These are phyloP conservation scores for Tetranychus cinnabarinus DNA, from an alignment of 1,140 invertebrate species.

Conservation along the genomic window DNA sequence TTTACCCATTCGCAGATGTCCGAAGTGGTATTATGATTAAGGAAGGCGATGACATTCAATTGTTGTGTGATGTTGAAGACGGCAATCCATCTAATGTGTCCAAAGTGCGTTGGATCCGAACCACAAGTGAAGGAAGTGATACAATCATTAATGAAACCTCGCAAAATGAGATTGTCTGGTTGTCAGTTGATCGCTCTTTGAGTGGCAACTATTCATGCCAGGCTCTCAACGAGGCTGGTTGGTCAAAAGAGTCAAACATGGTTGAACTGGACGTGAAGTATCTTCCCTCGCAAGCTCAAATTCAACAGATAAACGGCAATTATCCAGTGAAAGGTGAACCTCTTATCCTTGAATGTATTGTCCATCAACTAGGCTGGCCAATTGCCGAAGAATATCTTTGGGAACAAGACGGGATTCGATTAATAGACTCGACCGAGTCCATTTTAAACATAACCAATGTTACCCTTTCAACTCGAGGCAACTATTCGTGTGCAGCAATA, in stretches of 20 bases:
- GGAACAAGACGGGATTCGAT: conserved; percentile 9
- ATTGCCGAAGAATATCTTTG: conserved; percentile 25
- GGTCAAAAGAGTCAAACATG: conserved; percentile 31
- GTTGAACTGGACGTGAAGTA: conserved; percentile 5
- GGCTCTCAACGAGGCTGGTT: conserved; percentile 58
- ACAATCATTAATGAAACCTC: conserved; percentile 35
- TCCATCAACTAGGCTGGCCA: conserved; percentile 51
- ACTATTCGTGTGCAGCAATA: conserved; percentile 53
- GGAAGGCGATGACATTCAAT: conserved; percentile 38
- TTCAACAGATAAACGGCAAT: conserved; percentile 1
- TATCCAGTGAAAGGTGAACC: conserved; percentile 36
- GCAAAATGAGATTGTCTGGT: conserved; percentile 15
- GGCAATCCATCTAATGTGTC: conserved; percentile 25
- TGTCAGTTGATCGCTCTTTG: conserved; percentile 47
- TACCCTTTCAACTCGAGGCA: conserved; percentile 9
- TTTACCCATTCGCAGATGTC: background rate
- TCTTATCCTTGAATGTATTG: conserved; percentile 50
- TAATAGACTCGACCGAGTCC: conserved; percentile 5
- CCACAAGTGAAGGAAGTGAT: conserved; percentile 30
- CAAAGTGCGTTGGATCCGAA: conserved; percentile 42
- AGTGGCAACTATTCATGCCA: conserved; percentile 79
- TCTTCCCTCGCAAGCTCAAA: conserved; percentile 17
- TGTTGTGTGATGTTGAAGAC: conserved; percentile 47
- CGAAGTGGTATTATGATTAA: conserved; percentile 25
- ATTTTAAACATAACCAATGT: conserved; percentile 9